phyloP scores from a whole-genome alignment of 2,888 invertebrate genomes.

The Hydraecia micacea region DNA sequence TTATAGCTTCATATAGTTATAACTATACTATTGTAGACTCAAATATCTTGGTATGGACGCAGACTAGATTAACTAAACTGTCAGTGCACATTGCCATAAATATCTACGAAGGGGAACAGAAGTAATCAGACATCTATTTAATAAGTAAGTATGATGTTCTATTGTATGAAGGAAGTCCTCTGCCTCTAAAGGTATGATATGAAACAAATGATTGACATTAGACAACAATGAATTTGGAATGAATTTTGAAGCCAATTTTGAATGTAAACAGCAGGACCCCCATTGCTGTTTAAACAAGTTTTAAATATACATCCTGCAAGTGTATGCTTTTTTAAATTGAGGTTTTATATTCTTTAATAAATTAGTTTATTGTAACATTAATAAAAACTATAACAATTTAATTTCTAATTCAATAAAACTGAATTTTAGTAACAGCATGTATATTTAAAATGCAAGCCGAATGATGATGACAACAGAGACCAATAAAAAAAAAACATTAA shows the following conservation, averaged over 20 bases:
- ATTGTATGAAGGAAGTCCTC: slow-evolving; percentile 21
- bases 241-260: slow-evolving; percentile 56
- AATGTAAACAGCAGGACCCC: slow-evolving; percentile 27
- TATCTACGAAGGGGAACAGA: background rate
- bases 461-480: slow-evolving; percentile 48
- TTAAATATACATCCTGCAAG: slow-evolving; percentile 41
- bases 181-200: slow-evolving; percentile 29
- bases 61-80: background rate
- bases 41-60: background rate
- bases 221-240: slow-evolving; percentile 56
- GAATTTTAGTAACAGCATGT: slow-evolving; percentile 25
- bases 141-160: slow-evolving; percentile 25
- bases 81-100: background rate
- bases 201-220: slow-evolving; percentile 26
- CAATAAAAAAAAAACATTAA: slow-evolving; percentile 66
- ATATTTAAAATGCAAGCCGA: slow-evolving; percentile 57
- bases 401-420: background rate
- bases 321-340: background rate
- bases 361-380: background rate
- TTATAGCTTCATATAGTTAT: background rate
- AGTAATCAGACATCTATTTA: slow-evolving; percentile 8
- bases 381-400: background rate
- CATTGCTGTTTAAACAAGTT: slow-evolving; percentile 27
- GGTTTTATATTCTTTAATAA: background rate
- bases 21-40: background rate